Base-by-base conservation (phyloP, 2,888 invertebrate species). In the Caenorhabditis virilis region DNA sequence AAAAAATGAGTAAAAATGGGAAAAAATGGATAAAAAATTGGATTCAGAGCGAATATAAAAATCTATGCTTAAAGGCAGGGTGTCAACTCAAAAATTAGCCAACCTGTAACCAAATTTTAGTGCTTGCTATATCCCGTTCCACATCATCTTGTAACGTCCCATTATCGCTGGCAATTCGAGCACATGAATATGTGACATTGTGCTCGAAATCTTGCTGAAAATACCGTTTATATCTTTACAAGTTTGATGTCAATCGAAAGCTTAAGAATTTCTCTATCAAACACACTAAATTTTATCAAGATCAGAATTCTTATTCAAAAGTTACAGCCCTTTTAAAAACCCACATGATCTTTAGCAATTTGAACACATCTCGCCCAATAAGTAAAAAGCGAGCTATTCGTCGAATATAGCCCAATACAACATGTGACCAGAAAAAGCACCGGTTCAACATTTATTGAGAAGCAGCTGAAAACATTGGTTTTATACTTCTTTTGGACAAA, bases 61-160 rank as follows among this genome's bases (percentile, higher is more conserved):
- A 22, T n/a, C 27, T 16, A 3, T 2, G 26, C 51, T 25, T 33
- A 27, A 25, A 16, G 60, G 36, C 13, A 48, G 13, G 4, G 22
- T 13, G 16, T 27, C 36, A 39, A 18, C 11, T 30, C 3, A 33
- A 23, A 23, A 25, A 16, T 18, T 50, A 2, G n/a, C 49, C 13
- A 41, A 78, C 77, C 65, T 78, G 78, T 22, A 79, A 42, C 38
- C 72, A 80, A 7, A 80, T 78, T 49, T 68, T 79, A 45, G 66
- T 74, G 6, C 56, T 61, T 1, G 80, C 56, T 23, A 80, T 78
- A 47, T 80, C 80, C 20, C 54, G 67, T 42, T 80, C 80, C 20
- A 80, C 77, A 4, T 64, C 49, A 56, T 80, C 74, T 54, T 76
- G 69, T 26, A 76, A 47, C 7, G 79, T 74, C 27, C 67, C 68